Evolutionary conservation across 1,140 invertebrate genomes (phyloP), one percentile per base, ranked within the genome.

Genomic region (Dryas iulia): DNA sequence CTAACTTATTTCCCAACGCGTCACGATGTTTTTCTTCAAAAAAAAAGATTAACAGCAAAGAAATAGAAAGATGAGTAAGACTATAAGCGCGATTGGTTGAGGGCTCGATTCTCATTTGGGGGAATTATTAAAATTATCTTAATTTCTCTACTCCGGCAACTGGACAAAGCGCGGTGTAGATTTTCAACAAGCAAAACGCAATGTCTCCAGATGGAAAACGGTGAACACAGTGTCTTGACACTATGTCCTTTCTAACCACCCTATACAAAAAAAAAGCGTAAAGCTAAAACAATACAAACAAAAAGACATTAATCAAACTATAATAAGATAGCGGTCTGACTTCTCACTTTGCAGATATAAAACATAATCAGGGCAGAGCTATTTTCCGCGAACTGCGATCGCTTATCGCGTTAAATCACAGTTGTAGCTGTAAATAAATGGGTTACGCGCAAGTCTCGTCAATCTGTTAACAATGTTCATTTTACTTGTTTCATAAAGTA

Each of bases 391-490:
- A 47, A 47, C 39, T 21, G 18, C 7, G 39, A 47, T 47, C 39
- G 39, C 8, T 47, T 47, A 47, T 47, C 39, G 39, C 39, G 39
- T 47, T 47, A 47, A 47, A 47, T 47, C 39, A 47, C 39, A 47
- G 39, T 47, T 47, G 39, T 47, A 47, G 39, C 39, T 47, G 39
- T 21, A 47, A 47, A 47, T 47, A 47, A 47, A 47, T 47, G 35
- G 35, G 39, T 47, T 47, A 21, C 39, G 18, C 39, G 39, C 35
- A 39, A 47, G 14, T 21, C 14, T 47, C 39, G 39, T 47, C 39
- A 47, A 47, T 47, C 39, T 47, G 8, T 47, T 47, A 47, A 21
- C 39, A 21, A 47, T 21, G 39, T 47, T 47, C 39, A 2, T 18
- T 47, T 47, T 47, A 21, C 14, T 47, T 21, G 8, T 21, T 47